Conservation (phyloP, 1,140 invertebrate genomes). For the Bradysia coprophila region DNA sequence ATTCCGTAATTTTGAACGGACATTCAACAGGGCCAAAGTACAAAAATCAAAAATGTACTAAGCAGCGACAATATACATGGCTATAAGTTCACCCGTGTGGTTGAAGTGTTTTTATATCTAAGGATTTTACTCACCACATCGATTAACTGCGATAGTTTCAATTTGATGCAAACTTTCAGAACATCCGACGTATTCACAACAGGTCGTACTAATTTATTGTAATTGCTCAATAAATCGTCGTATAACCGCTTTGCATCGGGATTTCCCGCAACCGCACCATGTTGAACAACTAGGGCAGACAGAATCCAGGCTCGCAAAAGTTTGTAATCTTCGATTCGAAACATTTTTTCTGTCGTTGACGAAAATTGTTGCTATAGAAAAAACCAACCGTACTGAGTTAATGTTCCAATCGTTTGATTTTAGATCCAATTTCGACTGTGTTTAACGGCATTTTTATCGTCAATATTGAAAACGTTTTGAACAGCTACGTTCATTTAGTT, state of each 20-base stretch:
- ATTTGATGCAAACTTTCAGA: constrained; percentile 81
- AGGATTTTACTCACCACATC: constrained; percentile 61
- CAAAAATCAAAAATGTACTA: no score
- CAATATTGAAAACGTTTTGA: no score
- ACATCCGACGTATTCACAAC: constrained; percentile 85
- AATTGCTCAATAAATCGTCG: constrained; percentile 81
- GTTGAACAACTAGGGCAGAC: constrained; percentile 23
- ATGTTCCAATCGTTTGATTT: no score
- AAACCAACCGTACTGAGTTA: no score
- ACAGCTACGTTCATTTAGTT: no score
- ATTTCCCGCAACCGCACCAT: constrained; percentile 52
- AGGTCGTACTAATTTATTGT: constrained; percentile 85
- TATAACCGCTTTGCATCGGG: constrained; percentile 80
- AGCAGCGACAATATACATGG: no score
- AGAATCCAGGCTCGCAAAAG: constrained; percentile 23
- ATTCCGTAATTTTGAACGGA: no score
- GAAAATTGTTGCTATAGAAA: no score
- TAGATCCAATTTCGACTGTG: constrained; percentile 24
- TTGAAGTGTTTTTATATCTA: background rate
- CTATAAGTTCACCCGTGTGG: no score
- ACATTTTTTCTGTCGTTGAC: no score
- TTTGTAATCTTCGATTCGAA: no score
- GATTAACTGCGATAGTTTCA: constrained; percentile 85
- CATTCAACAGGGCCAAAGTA: no score
- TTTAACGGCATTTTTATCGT: constrained; percentile 18